Evolutionary conservation across 2,113 vertebrate species (phyloP).

Genomic region (Psilopsiagon aurifrons): DNA sequence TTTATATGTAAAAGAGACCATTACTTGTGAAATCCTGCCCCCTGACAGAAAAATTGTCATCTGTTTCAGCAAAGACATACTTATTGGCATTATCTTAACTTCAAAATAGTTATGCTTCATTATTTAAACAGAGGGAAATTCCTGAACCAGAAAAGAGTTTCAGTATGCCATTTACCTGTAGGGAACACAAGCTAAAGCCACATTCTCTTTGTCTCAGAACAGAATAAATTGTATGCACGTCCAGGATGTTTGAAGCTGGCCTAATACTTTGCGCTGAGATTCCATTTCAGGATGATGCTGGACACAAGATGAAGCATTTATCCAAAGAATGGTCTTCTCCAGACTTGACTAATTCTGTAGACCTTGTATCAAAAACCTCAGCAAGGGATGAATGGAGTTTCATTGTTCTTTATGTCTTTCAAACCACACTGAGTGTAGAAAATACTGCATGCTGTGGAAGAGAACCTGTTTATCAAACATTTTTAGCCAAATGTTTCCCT

Average conservation of each 20-base stretch:
- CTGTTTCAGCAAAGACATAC: neutral
- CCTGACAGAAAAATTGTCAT: neutral
- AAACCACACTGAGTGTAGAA: neutral
- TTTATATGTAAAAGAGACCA: neutral
- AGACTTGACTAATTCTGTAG: neutral
- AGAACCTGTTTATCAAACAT: neutral
- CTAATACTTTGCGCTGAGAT: neutral
- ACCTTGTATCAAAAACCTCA: neutral
- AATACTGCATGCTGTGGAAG: neutral
- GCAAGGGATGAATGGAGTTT: neutral
- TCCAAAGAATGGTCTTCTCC: neutral
- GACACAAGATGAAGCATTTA: neutral
- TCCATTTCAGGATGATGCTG: neutral
- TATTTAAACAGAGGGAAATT: neutral
- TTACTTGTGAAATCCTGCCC: slow-evolving; percentile 5
- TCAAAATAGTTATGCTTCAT: neutral
- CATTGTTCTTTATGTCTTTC: neutral
- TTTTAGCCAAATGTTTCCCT: neutral
- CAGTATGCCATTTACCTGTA: neutral
- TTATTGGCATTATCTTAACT: neutral
- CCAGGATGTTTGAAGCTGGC: neutral
- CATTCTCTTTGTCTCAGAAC: neutral
- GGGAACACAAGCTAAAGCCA: neutral
- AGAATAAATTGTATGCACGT: neutral
- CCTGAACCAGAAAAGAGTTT: neutral